Percentiles rank a stretch among this genome's conserved stretches.
Conservation (phyloP, 2,113 vertebrate genomes). For the Caloenas nicobarica region DNA sequence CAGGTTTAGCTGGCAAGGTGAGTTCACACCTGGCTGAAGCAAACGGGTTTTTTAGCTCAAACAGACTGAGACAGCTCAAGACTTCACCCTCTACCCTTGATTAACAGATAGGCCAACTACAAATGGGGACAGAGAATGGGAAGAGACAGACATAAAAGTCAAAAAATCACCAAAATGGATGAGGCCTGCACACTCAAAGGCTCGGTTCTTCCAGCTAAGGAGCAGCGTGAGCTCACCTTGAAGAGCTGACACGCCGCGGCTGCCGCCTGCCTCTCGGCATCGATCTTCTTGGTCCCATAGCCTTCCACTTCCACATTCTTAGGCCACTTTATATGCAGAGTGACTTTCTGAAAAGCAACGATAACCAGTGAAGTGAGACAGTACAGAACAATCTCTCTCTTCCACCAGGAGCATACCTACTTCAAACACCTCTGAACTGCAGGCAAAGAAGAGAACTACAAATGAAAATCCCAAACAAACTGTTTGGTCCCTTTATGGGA, state of each 20-base stretch:
- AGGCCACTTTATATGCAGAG: constrained; percentile 89
- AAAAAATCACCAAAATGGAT: accelerated
- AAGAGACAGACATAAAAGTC: neutral
- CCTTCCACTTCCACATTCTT: constrained; percentile 89
- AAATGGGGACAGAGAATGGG: neutral
- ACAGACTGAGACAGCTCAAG: neutral
- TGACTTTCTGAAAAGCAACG: constrained; percentile 82
- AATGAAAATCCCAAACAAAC: too few relatives aligned
- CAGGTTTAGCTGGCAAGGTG: neutral
- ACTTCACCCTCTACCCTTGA: neutral
- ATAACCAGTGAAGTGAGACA: neutral
- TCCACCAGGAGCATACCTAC: neutral
- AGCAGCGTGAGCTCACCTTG: constrained; percentile 73
- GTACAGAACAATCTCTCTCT: neutral
- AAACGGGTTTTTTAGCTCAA: neutral
- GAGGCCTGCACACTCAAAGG: neutral
- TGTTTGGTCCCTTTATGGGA: too few relatives aligned
- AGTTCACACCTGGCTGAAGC: neutral
- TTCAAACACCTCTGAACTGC: neutral
- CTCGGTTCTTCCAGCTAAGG: neutral
- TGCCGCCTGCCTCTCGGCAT: constrained; percentile 90
- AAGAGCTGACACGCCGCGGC: constrained; percentile 90
- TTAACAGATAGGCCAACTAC: neutral
- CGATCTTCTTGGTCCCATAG: constrained; percentile 84
- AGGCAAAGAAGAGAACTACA: neutral